These are phyloP conservation scores for Diorhabda carinulata DNA, from an alignment of 1,140 invertebrate species.

Conservation along the genomic window DNA sequence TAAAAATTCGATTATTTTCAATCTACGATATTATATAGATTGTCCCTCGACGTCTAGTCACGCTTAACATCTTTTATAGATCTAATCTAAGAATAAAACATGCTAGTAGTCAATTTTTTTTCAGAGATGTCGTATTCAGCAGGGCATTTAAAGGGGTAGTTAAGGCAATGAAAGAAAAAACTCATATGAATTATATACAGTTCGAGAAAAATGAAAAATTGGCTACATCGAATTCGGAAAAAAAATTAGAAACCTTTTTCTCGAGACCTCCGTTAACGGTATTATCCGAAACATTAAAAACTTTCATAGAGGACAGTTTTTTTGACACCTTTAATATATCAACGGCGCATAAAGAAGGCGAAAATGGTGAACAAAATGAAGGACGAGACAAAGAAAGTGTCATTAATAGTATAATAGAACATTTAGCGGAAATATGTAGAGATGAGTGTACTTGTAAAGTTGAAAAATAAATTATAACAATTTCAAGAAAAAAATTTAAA, in stretches of 20 bases:
- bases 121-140: conserved; percentile 25
- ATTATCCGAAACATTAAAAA: conserved; percentile 26
- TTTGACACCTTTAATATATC: background rate
- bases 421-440: background rate
- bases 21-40: too few relatives aligned
- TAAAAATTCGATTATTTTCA: too few relatives aligned
- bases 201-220: background rate
- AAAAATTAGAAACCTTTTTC: conserved; percentile 22
- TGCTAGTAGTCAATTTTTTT: background rate
- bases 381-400: background rate
- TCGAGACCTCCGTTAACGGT: conserved; percentile 16
- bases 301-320: conserved; percentile 29
- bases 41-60: too few relatives aligned
- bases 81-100: too few relatives aligned
- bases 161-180: conserved; percentile 1
- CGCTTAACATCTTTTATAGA: too few relatives aligned
- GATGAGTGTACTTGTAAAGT: conserved; percentile 11
- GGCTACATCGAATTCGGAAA: background rate
- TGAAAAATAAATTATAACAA: too few relatives aligned
- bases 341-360: background rate
- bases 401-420: background rate
- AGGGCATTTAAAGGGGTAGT: conserved; percentile 20
- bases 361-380: background rate
- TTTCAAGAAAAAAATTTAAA: too few relatives aligned
- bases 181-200: background rate